Evolutionary conservation across 1,140 invertebrate species (phyloP), one percentile per base, ranked within the genome.

Genomic region (Papilio helenus): DNA sequence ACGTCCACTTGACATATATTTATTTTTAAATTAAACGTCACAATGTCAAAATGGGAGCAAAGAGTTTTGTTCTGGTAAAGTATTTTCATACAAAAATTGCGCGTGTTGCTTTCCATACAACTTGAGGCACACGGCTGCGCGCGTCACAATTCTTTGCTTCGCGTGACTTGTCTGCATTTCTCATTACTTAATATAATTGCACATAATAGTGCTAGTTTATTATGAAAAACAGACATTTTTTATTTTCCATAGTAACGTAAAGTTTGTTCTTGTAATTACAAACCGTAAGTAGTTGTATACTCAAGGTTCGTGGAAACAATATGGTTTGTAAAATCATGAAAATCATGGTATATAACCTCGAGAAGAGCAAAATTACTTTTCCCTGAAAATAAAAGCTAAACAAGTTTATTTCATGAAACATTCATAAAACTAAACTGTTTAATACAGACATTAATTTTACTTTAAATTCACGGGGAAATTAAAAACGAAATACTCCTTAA

Each of bases 1-100:
- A 51, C 74, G 74, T 76, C 46, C 51, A 51, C 46, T 76, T 76
- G 74, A 76, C 74, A 51, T 76, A 34, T 42, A 58, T 26, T 58
- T 29, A 55, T 76, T 76, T 58, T 58, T 34, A 39, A 61, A 76
- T 16, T 46, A 29, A 51, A 76, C 74, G 74, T 76, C 74, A 76
- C 29, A 61, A 61, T 68, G 61, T 68, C 26, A 68, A 68, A 68
- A 29, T 3, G 12, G 34, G 61, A 68, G 23, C 26, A 68, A 68
- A 68, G 61, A 68, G 61, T 68, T 68, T 68, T 16, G 0, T 29
- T 29, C 14, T 29, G 61, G 3, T 68, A 29, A 68, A 61, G 3
- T 26, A 26, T 2, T 26, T 23, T 26, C 9, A 1, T 26, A 26
- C 20, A 61, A 65, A 5, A 4, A 68, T 14, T 34, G 14, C 4